Conservation (phyloP, 2,113 vertebrate species). For the Ceuthmochares aereus region DNA sequence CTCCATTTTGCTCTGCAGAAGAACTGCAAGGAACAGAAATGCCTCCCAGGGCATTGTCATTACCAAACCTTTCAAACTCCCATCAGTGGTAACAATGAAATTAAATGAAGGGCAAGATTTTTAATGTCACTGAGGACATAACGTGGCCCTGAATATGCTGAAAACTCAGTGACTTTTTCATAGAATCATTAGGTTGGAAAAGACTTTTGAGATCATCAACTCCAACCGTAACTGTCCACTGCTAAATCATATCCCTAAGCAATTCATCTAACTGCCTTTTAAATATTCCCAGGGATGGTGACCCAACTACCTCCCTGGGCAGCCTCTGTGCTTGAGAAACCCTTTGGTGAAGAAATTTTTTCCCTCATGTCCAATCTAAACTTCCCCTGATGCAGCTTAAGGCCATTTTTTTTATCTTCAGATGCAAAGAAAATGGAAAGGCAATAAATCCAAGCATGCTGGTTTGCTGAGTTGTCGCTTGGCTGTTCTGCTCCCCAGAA, state of each 20-base stretch:
- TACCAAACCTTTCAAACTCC: not conserved
- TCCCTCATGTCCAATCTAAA: too few relatives aligned
- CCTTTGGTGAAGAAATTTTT: too few relatives aligned
- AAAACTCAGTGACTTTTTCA: not conserved
- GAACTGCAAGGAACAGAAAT: fast-evolving
- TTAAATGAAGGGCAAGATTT: not conserved
- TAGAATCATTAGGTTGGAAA: too few relatives aligned
- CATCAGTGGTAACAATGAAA: not conserved
- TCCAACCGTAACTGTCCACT: too few relatives aligned
- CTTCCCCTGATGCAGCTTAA: too few relatives aligned
- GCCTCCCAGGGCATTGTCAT: not conserved
- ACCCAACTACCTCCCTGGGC: too few relatives aligned
- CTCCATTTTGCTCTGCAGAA: not conserved
- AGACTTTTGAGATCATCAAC: too few relatives aligned
- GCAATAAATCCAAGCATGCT: not conserved
- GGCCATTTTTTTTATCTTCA: not conserved
- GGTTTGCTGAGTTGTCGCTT: not conserved
- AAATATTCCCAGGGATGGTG: too few relatives aligned
- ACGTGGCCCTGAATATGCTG: not conserved
- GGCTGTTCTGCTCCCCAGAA: not conserved
- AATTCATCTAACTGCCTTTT: too few relatives aligned
- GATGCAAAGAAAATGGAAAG: not conserved
- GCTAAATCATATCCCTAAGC: too few relatives aligned
- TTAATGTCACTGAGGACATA: not conserved
- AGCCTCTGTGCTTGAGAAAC: too few relatives aligned